A percentile compares a stretch with the other conserved stretches of the same genome.
phyloP scores from a whole-genome alignment of 2,113 vertebrate genomes.

The Brevimyrus niger region DNA sequence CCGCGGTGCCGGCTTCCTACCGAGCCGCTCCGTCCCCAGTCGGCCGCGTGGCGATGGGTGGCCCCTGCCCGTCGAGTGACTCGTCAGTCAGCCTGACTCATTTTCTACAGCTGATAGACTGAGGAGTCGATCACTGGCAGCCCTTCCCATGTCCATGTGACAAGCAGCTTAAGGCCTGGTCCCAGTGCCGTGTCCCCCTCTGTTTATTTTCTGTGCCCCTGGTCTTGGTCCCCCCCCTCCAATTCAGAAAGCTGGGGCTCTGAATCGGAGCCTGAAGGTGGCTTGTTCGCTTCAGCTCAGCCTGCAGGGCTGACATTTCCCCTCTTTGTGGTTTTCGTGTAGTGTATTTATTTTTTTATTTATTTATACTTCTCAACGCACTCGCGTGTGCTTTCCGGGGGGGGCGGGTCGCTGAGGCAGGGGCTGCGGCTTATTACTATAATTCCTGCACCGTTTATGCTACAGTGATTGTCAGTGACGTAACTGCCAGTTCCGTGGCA shows the following conservation, averaged over 20 bases:
- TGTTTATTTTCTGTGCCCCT: background rate
- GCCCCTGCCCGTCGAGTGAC: background rate
- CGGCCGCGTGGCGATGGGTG: background rate
- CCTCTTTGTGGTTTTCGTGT: background rate
- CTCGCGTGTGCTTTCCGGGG: background rate
- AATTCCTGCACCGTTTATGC: background rate
- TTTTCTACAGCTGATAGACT: background rate
- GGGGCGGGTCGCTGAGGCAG: background rate
- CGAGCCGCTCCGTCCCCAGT: background rate
- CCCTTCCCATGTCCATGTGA: background rate
- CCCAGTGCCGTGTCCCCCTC: background rate
- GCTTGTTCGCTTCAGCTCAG: background rate
- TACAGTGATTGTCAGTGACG: background rate
- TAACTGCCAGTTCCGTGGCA: background rate
- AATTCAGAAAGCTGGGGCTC: no score
- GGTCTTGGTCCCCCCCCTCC: background rate
- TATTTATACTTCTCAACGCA: background rate
- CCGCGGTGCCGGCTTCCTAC: background rate
- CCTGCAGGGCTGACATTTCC: background rate
- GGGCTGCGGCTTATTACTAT: background rate
- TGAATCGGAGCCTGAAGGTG: background rate
- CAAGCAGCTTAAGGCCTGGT: background rate
- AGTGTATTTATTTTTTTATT: background rate
- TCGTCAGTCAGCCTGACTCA: background rate
- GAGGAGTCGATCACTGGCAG: background rate